Base-by-base conservation (phyloP, 2,797 vertebrate genomes). In the Falco rusticolus region DNA sequence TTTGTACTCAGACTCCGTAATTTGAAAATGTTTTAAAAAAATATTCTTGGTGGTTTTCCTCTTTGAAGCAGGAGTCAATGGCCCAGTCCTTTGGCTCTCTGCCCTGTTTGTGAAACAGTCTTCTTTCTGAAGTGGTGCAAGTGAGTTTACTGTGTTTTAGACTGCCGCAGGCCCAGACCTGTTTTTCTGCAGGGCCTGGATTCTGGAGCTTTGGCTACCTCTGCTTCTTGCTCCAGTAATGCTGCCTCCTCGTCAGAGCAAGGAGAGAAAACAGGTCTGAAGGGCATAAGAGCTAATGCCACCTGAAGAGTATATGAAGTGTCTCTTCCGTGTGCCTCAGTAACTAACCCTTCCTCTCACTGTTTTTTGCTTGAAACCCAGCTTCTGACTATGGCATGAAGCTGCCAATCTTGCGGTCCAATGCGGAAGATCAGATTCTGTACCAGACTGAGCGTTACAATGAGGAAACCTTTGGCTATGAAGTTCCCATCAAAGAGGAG, bases 371-470 rank as follows among this genome's bases (percentile, higher is more conserved):
- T 83, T 70, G 17, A 70, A 95, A 84, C 48, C 4, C 75, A 99
- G 99, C 99, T 22, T 99, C 99, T 56, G 99, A 99, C 97, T 99
- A 99, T 17, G 99, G 99, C n/a, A 97, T 99, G 98, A 99, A 99
- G 51, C 97, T 99, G 95, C 99, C 99, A 4, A 99, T 99, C 94
- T 97, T 99, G 93, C 98, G 99, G 65, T 99, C 99, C 94, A 99
- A 98, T 41, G 98, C 98, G 0, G 99, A 99, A 63, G 99, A 99
- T 97, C 99, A 99, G 98, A 97, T 99, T 84, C 98, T 99, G 16
- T 99, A 99, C 96, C 99, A 99, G 97, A 99, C 99, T 0, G 99
- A 99, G 93, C 98, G 99, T 82, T 99, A 99, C 98, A 99, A 99
- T 1, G 99, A 99, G 97, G 99, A 99, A 96, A 99, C 99, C 11